Evolutionary conservation across 2,888 invertebrate genomes (phyloP), one percentile per base, ranked within the genome.

Genomic region (Heliconius ismenius): DNA sequence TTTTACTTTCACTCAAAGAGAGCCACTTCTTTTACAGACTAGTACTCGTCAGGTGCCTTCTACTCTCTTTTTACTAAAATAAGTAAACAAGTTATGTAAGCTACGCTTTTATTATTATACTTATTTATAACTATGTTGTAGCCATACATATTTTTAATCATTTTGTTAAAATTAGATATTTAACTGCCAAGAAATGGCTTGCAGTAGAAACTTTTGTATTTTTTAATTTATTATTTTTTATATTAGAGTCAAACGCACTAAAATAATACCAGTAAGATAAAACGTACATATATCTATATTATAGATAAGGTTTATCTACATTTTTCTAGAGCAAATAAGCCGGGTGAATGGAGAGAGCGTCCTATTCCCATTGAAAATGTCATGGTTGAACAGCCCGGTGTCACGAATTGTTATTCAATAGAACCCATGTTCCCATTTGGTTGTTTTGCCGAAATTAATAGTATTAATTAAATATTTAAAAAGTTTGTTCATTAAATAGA

Each of bases 291-390:
- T 32, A 36, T 32, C 64, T 32, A 32, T 64, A 64, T 64, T 32
- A 36, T 36, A 36, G 64, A 64, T 64, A 32, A 43, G 24, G 6
- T 39, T 67, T 67, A 39, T 67, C 24, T 39, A 67, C 4, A n/a
- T 15, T 39, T 43, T 43, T 67, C 39, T 67, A 43, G 67, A 24
- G 15, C 15, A 39, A 65, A 32, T 65, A 36, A 65, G 24, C 24
- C 18, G 39, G 39, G 67, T 39, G 67, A 67, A 67, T 67, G 67
- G 39, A 36, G 36, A 65, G 65, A 39, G 67, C 15, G 62, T 43
- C 67, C 68, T 36, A 68, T 76, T 73, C 60, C 73, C n/a, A 43
- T 32, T 72, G 60, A 68, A 73, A 76, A 76, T 76, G 73, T 73
- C 73, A 76, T 68, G 76, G 73, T 39, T 73, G 24, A 49, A 36